Percentiles rank a stretch among this genome's conserved stretches.
These are phyloP conservation scores for Drosophila persimilis DNA, from an alignment of 1,140 invertebrate species.

Conservation along the genomic window DNA sequence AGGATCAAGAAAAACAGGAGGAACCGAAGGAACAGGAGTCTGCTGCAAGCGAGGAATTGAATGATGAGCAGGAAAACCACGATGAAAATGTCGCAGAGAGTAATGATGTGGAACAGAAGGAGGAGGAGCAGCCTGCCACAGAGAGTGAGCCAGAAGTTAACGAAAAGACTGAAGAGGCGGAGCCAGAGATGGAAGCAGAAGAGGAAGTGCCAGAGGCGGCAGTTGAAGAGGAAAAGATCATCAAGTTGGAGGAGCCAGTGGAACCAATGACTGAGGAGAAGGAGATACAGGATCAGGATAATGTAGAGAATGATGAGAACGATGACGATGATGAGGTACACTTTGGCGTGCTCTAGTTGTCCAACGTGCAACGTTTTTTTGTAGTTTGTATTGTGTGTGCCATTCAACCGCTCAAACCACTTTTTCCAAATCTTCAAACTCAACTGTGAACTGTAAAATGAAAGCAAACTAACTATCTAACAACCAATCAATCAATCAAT, in stretches of 20 bases:
- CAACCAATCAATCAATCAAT: background rate
- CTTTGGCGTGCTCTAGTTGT: conserved; percentile 76
- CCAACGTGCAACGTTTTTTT: conserved; percentile 25
- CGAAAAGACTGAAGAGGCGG: conserved; percentile 26
- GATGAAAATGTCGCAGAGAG: background rate
- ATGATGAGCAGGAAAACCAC: background rate
- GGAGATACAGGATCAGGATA: conserved; percentile 1
- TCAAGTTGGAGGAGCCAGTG: background rate
- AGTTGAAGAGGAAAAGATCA: conserved; percentile 2
- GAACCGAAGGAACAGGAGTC: background rate
- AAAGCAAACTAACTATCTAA: conserved; percentile 21
- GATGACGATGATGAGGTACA: conserved; percentile 80
- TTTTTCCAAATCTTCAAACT: conserved; percentile 11
- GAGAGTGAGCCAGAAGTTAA: conserved; percentile 29
- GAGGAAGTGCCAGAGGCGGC: conserved; percentile 18
- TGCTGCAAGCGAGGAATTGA: background rate
- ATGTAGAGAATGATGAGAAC: conserved; percentile 4
- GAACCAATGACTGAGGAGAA: conserved; percentile 6
- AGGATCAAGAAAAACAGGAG: conserved; percentile 21
- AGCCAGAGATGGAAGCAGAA: background rate
- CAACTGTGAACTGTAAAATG: conserved; percentile 44
- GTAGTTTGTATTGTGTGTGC: conserved; percentile 46
- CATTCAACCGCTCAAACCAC: conserved; percentile 35
- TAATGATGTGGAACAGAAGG: conserved; percentile 9
- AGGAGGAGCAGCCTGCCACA: conserved; percentile 13